Evolutionary conservation across 1,140 invertebrate genomes (phyloP).

Genomic region (Heliconius hermathena): DNA sequence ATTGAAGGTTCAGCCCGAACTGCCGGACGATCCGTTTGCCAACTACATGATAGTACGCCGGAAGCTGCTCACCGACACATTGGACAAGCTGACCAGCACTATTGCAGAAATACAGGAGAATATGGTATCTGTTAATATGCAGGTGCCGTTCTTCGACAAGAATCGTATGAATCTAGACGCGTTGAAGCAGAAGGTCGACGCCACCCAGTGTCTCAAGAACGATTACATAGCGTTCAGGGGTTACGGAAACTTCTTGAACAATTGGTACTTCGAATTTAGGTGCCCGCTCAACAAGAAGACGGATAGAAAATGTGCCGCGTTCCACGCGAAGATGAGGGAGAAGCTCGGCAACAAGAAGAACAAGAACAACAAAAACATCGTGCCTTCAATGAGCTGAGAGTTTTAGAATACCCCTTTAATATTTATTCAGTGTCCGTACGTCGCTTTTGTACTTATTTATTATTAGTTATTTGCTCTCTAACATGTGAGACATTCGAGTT

Average conservation of each 20-base stretch:
- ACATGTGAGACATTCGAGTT: slow-evolving; percentile 55
- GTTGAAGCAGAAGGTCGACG: slow-evolving; percentile 58
- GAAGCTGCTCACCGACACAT: slow-evolving; percentile 53
- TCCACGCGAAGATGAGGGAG: slow-evolving; percentile 57
- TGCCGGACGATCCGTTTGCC: slow-evolving; percentile 59
- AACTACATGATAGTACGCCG: slow-evolving; percentile 60
- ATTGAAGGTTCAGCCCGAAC: slow-evolving; percentile 55
- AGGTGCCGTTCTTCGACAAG: slow-evolving; percentile 49
- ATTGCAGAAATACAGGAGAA: slow-evolving; percentile 65
- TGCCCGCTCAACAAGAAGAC: slow-evolving; percentile 62
- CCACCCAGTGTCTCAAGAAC: slow-evolving; percentile 64
- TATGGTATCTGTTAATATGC: slow-evolving; percentile 58
- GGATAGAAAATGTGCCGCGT: slow-evolving; percentile 50
- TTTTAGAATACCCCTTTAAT: slow-evolving; percentile 21
- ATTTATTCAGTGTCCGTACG: slow-evolving; percentile 54
- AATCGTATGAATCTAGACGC: slow-evolving; percentile 54
- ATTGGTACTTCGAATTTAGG: slow-evolving; percentile 68
- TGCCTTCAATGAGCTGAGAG: slow-evolving; percentile 41
- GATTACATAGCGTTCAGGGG: slow-evolving; percentile 70
- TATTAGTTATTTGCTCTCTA: slow-evolving; percentile 65
- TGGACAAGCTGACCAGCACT: slow-evolving; percentile 56
- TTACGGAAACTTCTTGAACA: slow-evolving; percentile 69
- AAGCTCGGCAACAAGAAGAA: slow-evolving; percentile 54
- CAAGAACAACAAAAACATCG: slow-evolving; percentile 48
- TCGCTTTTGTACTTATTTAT: slow-evolving; percentile 71